phyloP scores from a whole-genome alignment of 2,113 vertebrate species.

The Nothobranchius furzeri region DNA sequence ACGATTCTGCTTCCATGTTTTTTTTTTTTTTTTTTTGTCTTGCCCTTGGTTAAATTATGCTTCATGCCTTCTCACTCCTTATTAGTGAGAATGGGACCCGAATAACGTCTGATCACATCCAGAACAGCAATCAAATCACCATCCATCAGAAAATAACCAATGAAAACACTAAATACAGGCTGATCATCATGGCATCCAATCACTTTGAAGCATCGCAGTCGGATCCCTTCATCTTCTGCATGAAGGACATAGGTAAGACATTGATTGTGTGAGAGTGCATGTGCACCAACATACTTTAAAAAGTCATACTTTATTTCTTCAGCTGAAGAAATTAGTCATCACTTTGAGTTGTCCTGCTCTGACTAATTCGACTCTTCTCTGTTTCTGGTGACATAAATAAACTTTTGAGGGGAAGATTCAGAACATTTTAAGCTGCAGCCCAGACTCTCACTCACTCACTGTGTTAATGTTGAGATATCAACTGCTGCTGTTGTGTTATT shows the following conservation, averaged over 20 bases:
- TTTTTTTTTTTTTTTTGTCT: neutral
- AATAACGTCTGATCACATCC: neutral
- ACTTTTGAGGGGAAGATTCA: neutral
- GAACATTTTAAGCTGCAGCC: no score
- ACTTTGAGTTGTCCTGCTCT: constrained; percentile 7
- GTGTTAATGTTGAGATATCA: neutral
- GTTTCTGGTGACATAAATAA: constrained; percentile 4
- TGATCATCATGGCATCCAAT: constrained; percentile 67
- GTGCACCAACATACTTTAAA: no score
- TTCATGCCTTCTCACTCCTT: neutral
- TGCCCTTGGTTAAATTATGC: no score
- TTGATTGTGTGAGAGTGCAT: no score
- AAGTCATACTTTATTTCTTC: neutral
- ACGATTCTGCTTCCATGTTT: neutral
- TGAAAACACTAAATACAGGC: constrained; percentile 33
- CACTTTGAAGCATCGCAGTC: constrained; percentile 63
- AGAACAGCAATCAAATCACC: constrained; percentile 1
- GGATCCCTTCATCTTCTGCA: constrained; percentile 47
- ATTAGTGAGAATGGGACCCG: constrained; percentile 52
- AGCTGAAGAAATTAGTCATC: neutral
- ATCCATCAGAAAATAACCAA: constrained; percentile 43
- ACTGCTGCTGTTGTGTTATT: neutral
- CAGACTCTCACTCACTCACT: neutral
- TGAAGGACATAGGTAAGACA: constrained; percentile 58
- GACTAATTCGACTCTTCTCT: constrained; percentile 19